These are phyloP conservation scores for Ramphastos sulfuratus DNA, from an alignment of 2,113 vertebrate genomes.

Conservation along the genomic window DNA sequence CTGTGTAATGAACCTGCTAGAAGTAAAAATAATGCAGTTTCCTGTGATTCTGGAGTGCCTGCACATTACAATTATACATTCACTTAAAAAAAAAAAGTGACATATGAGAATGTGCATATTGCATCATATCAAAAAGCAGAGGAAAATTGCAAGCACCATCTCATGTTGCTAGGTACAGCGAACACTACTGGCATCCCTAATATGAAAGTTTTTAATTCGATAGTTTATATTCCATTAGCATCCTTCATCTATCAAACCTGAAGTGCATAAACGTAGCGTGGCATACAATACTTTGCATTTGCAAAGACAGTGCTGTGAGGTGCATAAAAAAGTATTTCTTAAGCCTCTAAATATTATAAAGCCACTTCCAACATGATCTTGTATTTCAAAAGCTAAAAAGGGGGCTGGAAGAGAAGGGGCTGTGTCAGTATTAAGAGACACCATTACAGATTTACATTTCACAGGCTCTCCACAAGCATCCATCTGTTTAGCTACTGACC, in stretches of 20 bases:
- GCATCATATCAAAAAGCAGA: constrained; percentile 21
- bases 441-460: neutral
- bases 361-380: neutral
- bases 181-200: constrained; percentile 25
- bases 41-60: neutral
- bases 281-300: constrained; percentile 47
- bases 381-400: neutral
- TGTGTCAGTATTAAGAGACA: neutral
- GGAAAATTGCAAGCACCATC: constrained; percentile 44
- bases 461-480: neutral
- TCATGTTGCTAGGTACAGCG: constrained; percentile 58
- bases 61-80: neutral
- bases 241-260: constrained; percentile 63
- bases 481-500: neutral
- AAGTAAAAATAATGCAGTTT: neutral
- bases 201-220: constrained; percentile 70
- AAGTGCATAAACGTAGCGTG: constrained; percentile 57
- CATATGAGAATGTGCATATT: neutral
- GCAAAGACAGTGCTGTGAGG: neutral
- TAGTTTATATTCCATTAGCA: constrained; percentile 75
- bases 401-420: neutral
- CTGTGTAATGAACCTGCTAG: neutral
- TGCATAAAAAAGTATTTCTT: constrained; percentile 50
- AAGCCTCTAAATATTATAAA: neutral
- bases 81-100: neutral